Evolutionary conservation across 35 echinoderm and acorn worm species (phyloP).

Genomic region (Eucidaris tribuloides): DNA sequence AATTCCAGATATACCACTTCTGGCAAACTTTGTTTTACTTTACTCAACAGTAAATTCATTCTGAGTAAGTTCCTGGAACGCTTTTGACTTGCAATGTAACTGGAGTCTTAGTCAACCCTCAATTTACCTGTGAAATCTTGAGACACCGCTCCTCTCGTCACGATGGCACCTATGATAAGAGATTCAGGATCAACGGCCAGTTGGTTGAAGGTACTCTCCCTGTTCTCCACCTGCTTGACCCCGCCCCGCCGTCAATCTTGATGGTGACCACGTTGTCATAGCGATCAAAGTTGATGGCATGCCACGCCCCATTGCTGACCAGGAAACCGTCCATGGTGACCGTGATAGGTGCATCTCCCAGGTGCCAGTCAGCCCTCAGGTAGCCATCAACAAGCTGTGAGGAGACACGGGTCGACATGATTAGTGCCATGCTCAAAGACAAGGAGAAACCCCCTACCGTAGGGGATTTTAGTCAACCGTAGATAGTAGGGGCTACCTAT

Average conservation of each 20-base stretch:
- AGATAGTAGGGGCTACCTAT: too few species aligned
- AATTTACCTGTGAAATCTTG: slow-evolving; percentile 75
- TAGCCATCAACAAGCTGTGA: slow-evolving; percentile 62
- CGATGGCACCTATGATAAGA: slow-evolving; percentile 66
- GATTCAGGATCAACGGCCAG: slow-evolving; percentile 53
- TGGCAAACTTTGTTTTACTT: too few species aligned
- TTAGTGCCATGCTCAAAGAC: too few species aligned
- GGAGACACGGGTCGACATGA: neutral
- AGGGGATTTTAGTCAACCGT: too few species aligned
- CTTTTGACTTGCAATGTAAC: too few species aligned
- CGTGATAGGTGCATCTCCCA: slow-evolving; percentile 64
- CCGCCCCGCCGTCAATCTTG: slow-evolving; percentile 91
- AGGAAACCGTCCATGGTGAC: slow-evolving; percentile 60
- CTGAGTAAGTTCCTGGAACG: too few species aligned
- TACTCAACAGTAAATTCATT: too few species aligned
- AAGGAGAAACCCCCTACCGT: too few species aligned
- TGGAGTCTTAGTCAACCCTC: neutral
- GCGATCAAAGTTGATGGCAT: slow-evolving; percentile 74
- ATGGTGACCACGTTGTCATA: slow-evolving; percentile 79
- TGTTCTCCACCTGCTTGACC: slow-evolving; percentile 77
- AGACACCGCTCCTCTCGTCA: slow-evolving; percentile 42
- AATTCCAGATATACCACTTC: too few species aligned
- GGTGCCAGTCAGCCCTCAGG: slow-evolving; percentile 63
- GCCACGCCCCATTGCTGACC: slow-evolving; percentile 89
- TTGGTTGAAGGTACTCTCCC: slow-evolving; percentile 50